These are phyloP conservation scores for Tachypleus tridentatus DNA, from an alignment of 1,140 invertebrate species.

Conservation along the genomic window DNA sequence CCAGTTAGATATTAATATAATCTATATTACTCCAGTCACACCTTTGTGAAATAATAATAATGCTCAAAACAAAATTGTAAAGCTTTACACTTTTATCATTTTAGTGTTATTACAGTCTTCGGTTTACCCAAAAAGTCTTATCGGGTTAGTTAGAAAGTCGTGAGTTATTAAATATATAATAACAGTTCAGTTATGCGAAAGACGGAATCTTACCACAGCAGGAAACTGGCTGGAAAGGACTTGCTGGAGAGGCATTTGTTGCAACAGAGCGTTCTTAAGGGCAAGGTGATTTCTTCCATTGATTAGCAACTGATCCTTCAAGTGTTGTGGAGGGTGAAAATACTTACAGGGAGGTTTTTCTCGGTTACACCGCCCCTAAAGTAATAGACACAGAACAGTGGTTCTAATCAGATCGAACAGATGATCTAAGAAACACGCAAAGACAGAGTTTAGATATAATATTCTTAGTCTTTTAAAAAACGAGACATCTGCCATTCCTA, in stretches of 20 bases:
- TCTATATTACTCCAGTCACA: too few species aligned
- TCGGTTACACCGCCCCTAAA: conserved; percentile 95
- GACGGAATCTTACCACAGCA: conserved; percentile 29
- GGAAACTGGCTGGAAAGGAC: conserved; percentile 72
- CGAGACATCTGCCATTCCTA: too few species aligned
- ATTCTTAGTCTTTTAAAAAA: conserved; percentile 15
- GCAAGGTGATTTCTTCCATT: conserved; percentile 99
- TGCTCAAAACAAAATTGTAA: too few species aligned
- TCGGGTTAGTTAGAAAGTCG: too few species aligned
- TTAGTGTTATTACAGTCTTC: too few species aligned
- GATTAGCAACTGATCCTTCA: conserved; percentile 98
- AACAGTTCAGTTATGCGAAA: too few species aligned
- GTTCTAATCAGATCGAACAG: conserved; percentile 13
- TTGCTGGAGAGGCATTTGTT: conserved; percentile 84
- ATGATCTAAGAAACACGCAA: neutral
- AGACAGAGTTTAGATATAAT: neutral
- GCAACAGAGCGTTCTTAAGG: conserved; percentile 89
- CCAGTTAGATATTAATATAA: too few species aligned
- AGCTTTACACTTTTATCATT: too few species aligned
- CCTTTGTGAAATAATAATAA: too few species aligned
- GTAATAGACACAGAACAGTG: conserved; percentile 29
- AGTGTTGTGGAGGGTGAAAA: conserved; percentile 97
- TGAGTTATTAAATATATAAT: too few species aligned
- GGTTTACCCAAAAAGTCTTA: too few species aligned
- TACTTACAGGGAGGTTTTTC: conserved; percentile 99